Base-by-base conservation (phyloP, 2,888 invertebrate species). In the Morpho helenor region DNA sequence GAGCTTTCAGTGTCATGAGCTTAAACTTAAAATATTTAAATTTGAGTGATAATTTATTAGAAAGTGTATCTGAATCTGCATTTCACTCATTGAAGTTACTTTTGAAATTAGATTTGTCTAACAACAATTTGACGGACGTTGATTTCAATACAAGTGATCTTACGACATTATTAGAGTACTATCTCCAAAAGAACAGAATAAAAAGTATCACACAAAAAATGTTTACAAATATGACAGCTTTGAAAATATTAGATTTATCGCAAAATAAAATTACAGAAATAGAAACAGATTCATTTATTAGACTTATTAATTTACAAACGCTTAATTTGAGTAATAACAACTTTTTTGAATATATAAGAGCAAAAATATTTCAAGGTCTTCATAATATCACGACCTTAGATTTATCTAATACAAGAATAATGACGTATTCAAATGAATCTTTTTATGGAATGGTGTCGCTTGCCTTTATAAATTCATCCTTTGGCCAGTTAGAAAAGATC, bases 11-110 rank as follows among this genome's bases (percentile, higher is more conserved):
- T n/a, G 22, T 43, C 31, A 16, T 63, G 44, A 52, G 58, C 44
- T 7, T 7, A 8, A n/a, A 49, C 2, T 63, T 63, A 22, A 46
- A 10, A 7, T 46, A 23, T 42, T 56, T 63, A 39, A 63, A 63
- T 58, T 53, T 63, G 42, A 63, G 63, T 47, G 44, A 3, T n/a
- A 63, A 63, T 46, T 41, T 23, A 22, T 56, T 63, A 16, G 49
- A 58, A 39, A 56, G 43, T 16, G 53, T 63, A 40, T 43, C 58
- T n/a, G 50, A 49, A 16, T 41, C 57, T 8, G 50, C 57, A 8
- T 63, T 63, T 49, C 43, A 45, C 3, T 50, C 56, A 48, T 52
- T 63, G 45, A 39, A 43, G n/a, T 7, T 40, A 2, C 58, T 63
- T 41, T 43, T 44, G 22, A 49, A 56, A 46, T 45, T 63, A 31